Percentiles rank a stretch among this genome's conserved stretches.
phyloP scores from a whole-genome alignment of 2,113 vertebrate genomes.

The Cyphomyrus discorhynchus region DNA sequence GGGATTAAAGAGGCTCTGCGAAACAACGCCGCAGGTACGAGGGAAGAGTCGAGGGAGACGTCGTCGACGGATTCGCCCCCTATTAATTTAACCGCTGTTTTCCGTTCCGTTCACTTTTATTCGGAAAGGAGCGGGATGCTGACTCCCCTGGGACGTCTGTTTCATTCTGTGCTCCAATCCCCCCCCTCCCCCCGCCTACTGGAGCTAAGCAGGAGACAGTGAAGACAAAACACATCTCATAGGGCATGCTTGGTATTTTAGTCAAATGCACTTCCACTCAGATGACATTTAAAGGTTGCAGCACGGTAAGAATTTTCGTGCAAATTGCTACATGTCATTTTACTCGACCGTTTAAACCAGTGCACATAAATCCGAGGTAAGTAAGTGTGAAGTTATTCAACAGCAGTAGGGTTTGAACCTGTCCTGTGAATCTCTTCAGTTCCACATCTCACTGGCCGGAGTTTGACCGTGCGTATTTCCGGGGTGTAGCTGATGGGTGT shows the following conservation, averaged over 20 bases:
- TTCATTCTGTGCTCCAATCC: neutral
- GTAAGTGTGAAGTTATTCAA: neutral
- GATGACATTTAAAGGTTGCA: conserved; percentile 13
- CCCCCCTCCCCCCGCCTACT: neutral
- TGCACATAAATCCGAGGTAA: neutral
- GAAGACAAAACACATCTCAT: neutral
- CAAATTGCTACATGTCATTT: conserved; percentile 11
- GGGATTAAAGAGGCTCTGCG: neutral
- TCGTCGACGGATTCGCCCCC: too few species aligned
- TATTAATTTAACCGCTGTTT: neutral
- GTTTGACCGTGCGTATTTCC: neutral
- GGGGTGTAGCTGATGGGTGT: neutral
- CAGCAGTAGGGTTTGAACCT: neutral
- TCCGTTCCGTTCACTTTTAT: neutral
- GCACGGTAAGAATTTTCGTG: neutral
- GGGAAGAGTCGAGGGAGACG: neutral
- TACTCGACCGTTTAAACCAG: neutral
- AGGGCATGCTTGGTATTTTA: neutral
- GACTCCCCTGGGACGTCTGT: neutral
- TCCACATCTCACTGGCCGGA: neutral
- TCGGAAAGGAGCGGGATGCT: neutral
- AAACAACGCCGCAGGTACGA: neutral
- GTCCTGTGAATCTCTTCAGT: neutral
- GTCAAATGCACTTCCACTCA: conserved; percentile 7
- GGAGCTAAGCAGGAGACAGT: neutral